Evolutionary conservation across 2,888 invertebrate genomes (phyloP).

Genomic region (Ametastegia equiseti): DNA sequence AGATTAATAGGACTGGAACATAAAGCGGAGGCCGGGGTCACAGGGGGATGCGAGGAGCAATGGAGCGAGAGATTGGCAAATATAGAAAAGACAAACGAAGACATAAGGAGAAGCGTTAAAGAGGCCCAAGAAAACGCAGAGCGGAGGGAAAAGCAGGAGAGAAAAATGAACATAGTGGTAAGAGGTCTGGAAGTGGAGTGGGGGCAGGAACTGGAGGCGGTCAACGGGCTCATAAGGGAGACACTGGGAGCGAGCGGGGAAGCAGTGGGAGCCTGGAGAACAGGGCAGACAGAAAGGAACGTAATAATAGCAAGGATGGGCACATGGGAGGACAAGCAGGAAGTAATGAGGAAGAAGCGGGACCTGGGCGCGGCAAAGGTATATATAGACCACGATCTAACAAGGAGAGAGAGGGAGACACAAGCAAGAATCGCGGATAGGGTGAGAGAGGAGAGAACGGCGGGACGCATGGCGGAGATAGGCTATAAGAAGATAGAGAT

Average conservation of each 20-base stretch:
- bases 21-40: background rate
- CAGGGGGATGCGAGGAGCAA: background rate
- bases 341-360: conserved; percentile 1
- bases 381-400: background rate
- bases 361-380: background rate
- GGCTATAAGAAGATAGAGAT: too few species aligned
- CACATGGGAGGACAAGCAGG: background rate
- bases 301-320: background rate
- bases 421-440: too few species aligned
- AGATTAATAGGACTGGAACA: too few species aligned
- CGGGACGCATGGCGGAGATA: too few species aligned
- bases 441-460: too few species aligned
- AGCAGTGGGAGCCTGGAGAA: background rate
- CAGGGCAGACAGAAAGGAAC: background rate
- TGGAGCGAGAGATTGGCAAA: too few species aligned
- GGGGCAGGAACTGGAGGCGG: background rate
- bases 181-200: background rate
- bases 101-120: too few species aligned
- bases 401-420: background rate
- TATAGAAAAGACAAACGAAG: too few species aligned
- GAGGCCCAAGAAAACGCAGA: background rate
- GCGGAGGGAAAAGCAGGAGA: background rate
- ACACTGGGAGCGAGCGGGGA: background rate
- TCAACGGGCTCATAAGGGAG: background rate
- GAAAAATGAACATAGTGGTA: background rate